A percentile compares a stretch with the other conserved stretches of the same genome.
Evolutionary conservation across 2,888 invertebrate genomes (phyloP).

Genomic region (Oligia fasciuncula): DNA sequence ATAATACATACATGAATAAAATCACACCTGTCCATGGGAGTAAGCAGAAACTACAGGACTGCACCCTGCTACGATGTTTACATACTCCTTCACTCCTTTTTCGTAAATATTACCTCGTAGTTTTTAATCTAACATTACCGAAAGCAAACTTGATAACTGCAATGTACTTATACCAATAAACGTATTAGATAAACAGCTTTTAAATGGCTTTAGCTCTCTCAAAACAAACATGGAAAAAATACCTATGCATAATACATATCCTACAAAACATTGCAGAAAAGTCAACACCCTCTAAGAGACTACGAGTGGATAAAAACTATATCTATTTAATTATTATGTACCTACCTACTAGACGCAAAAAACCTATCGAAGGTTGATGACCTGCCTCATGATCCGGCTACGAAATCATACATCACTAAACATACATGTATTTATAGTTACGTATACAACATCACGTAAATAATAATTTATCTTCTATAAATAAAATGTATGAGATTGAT

Average conservation of each 20-base stretch:
- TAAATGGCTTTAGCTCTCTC: not conserved
- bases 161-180: not conserved
- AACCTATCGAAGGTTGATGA: conserved; percentile 52
- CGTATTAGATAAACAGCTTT: not conserved
- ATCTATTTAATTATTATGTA: conserved; percentile 32
- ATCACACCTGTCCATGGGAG: not conserved
- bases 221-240: not conserved
- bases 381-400: conserved; percentile 22
- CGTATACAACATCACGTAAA: not conserved
- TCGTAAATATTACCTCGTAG: not conserved
- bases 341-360: conserved; percentile 32
- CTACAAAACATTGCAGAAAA: not conserved
- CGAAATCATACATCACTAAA: conserved; percentile 41
- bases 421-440: conserved; percentile 4
- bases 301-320: conserved; percentile 11
- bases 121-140: not conserved
- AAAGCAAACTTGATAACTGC: not conserved
- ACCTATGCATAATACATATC: not conserved
- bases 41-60: not conserved
- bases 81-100: not conserved
- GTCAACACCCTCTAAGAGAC: conserved; percentile 25
- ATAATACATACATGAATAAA: not conserved
- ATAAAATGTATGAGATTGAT: not conserved
- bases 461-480: not conserved
- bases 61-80: not conserved